phyloP scores from a whole-genome alignment of 2,888 invertebrate genomes.

The Oegoconia quadripuncta region DNA sequence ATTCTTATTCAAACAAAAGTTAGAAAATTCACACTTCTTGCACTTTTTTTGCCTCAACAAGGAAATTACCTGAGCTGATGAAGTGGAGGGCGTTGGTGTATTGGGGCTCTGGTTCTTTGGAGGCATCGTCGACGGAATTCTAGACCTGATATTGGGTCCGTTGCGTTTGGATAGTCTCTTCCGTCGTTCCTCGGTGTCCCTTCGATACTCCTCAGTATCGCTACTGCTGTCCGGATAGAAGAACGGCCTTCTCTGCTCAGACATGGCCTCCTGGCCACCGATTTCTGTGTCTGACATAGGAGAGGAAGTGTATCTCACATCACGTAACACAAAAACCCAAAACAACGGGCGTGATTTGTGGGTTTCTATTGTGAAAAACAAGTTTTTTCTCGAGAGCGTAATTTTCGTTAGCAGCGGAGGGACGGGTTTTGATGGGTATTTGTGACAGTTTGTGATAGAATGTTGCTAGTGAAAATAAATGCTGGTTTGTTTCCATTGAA shows the following conservation, averaged over 20 bases:
- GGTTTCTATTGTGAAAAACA: conserved; percentile 22
- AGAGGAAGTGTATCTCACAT: conserved; percentile 62
- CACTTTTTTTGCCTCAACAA: no score
- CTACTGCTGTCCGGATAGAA: conserved; percentile 86
- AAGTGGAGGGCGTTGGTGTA: conserved; percentile 58
- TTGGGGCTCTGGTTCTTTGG: conserved; percentile 56
- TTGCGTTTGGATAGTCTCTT: conserved; percentile 67
- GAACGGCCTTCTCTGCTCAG: conserved; percentile 58
- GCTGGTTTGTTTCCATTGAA: background rate
- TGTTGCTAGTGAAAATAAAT: conserved; percentile 3
- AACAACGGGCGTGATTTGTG: conserved; percentile 24
- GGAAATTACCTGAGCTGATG: conserved; percentile 46
- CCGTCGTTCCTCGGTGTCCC: conserved; percentile 83
- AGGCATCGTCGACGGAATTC: conserved; percentile 50
- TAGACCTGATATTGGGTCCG: conserved; percentile 46
- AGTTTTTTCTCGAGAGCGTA: conserved; percentile 12
- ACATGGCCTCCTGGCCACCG: conserved; percentile 62
- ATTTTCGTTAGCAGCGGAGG: conserved; percentile 14
- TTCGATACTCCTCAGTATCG: conserved; percentile 90
- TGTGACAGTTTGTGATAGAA: conserved; percentile 8
- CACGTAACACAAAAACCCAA: conserved; percentile 47
- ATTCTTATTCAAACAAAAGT: no score
- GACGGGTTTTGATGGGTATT: no score
- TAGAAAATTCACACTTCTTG: no score
- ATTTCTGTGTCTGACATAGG: conserved; percentile 66